Percentiles rank a stretch among this genome's conserved stretches.
Evolutionary conservation across 2,888 invertebrate species (phyloP).

Genomic region (Pristionchus exspectatus): DNA sequence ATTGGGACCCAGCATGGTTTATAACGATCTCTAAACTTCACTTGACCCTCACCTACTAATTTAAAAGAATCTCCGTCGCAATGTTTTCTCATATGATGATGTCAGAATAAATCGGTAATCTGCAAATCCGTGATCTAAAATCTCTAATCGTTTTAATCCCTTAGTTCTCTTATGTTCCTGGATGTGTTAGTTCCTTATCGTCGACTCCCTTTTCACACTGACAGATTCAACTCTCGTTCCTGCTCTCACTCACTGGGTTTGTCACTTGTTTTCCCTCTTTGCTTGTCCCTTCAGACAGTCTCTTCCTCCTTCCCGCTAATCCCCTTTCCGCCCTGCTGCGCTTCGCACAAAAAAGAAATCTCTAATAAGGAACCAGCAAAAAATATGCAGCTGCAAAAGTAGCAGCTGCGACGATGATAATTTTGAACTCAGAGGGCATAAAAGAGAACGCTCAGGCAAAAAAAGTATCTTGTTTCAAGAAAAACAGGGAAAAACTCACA

Average conservation of each 20-base stretch:
- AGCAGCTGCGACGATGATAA: background rate
- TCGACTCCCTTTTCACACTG: background rate
- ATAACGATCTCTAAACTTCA: too few relatives aligned
- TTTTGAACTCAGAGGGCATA: background rate
- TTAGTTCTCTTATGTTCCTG: background rate
- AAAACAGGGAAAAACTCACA: slow-evolving; percentile 55
- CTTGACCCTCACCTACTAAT: too few relatives aligned
- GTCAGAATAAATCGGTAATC: background rate
- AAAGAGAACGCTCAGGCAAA: background rate
- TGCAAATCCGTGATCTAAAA: too few relatives aligned
- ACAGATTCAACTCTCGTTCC: background rate
- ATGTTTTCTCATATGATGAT: too few relatives aligned
- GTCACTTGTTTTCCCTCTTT: slow-evolving; percentile 35
- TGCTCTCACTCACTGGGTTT: background rate
- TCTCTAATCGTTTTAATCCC: background rate
- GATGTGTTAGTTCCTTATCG: background rate
- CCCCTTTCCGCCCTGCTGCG: background rate
- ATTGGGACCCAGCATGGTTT: too few relatives aligned
- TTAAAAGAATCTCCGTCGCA: too few relatives aligned
- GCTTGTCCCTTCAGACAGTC: background rate
- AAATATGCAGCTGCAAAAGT: background rate
- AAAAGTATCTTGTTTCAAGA: background rate
- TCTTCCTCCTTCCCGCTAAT: background rate
- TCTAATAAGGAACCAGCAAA: slow-evolving; percentile 15
- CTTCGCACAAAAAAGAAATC: background rate